Evolutionary conservation across 2,888 invertebrate genomes (phyloP), one percentile per base, ranked within the genome.

Genomic region (Cordilura impudica): DNA sequence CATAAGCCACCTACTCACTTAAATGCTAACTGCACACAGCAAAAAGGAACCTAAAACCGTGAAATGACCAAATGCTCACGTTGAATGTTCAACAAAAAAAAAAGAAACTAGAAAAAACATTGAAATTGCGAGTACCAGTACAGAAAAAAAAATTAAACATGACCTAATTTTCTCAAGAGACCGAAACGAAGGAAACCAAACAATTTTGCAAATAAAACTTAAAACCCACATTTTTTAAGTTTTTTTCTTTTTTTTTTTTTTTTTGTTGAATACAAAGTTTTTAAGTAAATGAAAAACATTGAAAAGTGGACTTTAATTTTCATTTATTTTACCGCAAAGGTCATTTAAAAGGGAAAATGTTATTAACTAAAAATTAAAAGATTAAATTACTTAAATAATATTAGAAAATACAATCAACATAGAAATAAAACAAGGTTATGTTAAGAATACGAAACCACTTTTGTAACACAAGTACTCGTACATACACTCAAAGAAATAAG

Each of bases 11-110:
- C 26, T 54, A 61, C 63, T 14, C 35, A 39, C 18, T 61, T 56
- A 56, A 56, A 56, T 31, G n/a, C n/a, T 49, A 35, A 35, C 43
- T 39, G 26, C 47, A 72, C 29, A 51, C 35, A 53, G 6, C 31
- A 54, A 19, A 51, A 69, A 49, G 14, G 66, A 79, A 67, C 43
- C 31, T 51, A 35, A 63, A 72, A 72, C 79, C 79, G 67, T 79
- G 67, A 79, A 79, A 79, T 79, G 75, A 75, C 79, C 79, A 79
- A 79, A 75, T 70, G 75, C 63, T 75, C 79, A 79, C 75, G 66
- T 72, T 63, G 67, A 79, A 73, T 60, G 45, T 51, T 51, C 26
- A 47, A 26, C 10, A 14, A 26, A 26, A 26, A 45, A 26, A 51
- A 53, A 19, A 39, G 5, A 43, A 66, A 35, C 35, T 8, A 19